Evolutionary conservation across 1,140 invertebrate species (phyloP).

Genomic region (Eriosoma lanigerum): DNA sequence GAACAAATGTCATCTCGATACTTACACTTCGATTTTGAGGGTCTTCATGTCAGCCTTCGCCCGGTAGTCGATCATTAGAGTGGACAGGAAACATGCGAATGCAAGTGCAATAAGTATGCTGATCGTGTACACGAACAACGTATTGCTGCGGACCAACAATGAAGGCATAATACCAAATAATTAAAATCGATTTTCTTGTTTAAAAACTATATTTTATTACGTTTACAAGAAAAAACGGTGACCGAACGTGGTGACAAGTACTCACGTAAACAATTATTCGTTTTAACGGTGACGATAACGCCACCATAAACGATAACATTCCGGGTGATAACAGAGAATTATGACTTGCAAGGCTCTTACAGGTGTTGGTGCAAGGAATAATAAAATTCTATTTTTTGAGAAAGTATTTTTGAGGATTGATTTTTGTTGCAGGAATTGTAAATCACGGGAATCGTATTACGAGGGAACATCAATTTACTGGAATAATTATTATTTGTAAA

Average conservation of each 20-base stretch:
- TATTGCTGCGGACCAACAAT: conserved; percentile 87
- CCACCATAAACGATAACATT: not conserved
- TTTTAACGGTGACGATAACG: conserved; percentile 19
- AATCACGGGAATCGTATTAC: no score
- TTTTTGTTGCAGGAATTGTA: no score
- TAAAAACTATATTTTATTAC: no score
- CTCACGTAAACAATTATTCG: not conserved
- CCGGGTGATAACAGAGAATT: not conserved
- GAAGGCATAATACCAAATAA: conserved; percentile 75
- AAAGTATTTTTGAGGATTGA: no score
- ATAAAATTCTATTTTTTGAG: no score
- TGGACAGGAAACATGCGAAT: conserved; percentile 95
- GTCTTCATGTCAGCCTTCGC: conserved; percentile 82
- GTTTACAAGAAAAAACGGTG: not conserved
- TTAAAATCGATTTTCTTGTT: not conserved
- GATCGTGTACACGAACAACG: conserved; percentile 94
- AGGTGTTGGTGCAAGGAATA: no score
- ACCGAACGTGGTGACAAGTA: not conserved
- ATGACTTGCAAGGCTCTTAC: no score
- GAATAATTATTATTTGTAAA: no score
- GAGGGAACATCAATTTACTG: no score
- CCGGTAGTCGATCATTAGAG: conserved; percentile 87
- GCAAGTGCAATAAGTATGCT: conserved; percentile 92
- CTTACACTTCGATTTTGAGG: conserved; percentile 92
- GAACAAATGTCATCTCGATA: conserved; percentile 57